These are phyloP conservation scores for Anisognathus igniventris DNA, from an alignment of 2,797 vertebrate genomes.

Conservation along the genomic window DNA sequence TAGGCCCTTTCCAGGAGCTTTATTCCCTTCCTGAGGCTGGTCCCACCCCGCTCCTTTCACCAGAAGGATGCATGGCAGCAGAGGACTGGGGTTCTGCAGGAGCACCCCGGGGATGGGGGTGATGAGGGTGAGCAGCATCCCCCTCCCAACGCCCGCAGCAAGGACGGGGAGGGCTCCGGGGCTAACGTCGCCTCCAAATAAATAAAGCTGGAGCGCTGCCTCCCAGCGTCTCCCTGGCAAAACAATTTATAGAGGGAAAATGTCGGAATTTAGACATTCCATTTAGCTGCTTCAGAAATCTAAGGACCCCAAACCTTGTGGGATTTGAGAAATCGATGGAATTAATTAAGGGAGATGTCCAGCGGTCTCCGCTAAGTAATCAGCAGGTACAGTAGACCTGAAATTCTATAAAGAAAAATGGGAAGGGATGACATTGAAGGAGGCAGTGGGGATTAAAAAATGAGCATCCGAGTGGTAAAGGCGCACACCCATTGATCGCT, in stretches of 20 bases:
- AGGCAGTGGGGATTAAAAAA: constrained; percentile 75
- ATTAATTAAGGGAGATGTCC: constrained; percentile 80
- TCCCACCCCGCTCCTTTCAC: background rate
- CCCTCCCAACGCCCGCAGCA: background rate
- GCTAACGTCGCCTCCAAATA: constrained; percentile 38
- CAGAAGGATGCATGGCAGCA: accelerated
- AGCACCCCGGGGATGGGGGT: background rate
- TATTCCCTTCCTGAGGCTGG: background rate
- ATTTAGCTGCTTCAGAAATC: constrained; percentile 75
- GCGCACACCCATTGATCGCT: constrained; percentile 70
- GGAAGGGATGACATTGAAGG: constrained; percentile 71
- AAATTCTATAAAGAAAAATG: constrained; percentile 78
- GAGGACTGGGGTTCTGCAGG: background rate
- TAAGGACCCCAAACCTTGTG: constrained; percentile 71
- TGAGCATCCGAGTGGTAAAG: constrained; percentile 70
- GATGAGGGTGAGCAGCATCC: background rate
- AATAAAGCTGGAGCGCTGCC: constrained; percentile 54
- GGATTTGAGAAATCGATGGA: constrained; percentile 77
- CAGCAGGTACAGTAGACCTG: constrained; percentile 77
- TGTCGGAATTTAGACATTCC: constrained; percentile 76
- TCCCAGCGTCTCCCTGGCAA: constrained; percentile 60
- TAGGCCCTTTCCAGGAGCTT: constrained; percentile 22
- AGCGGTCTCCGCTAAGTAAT: constrained; percentile 70
- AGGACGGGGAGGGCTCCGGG: background rate
- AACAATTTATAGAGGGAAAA: constrained; percentile 74